Base-by-base conservation (phyloP, 2,113 vertebrate species). In the Larimichthys crocea region DNA sequence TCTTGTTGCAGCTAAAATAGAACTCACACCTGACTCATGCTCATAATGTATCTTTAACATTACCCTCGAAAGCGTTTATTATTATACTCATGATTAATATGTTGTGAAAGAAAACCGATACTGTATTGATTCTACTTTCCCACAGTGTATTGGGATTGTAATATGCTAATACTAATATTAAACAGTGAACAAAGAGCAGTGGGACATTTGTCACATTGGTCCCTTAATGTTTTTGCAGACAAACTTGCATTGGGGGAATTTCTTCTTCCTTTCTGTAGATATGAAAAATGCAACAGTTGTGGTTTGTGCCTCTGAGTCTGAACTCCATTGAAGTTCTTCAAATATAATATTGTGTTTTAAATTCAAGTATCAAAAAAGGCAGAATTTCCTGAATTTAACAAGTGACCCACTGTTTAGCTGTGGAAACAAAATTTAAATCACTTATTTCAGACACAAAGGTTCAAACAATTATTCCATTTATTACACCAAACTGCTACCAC, bases 51-150 rank as follows among this genome's bases (percentile, higher is more conserved):
- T 40, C 17, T 50, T 79, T 44, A 35, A 50, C 15, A 6, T 17
- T 64, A 69, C n/a, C 63, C 3, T 10, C 10, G 9, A 31, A 55
- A 69, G 35, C 10, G 61, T n/a, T 10, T 2, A 61, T 61, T 42
- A 63, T 64, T 57, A 40, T 22, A 48, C 5, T 48, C 4, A 7
- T 56, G 26, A 74, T 66, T n/a, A 49, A 75, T 75, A 42, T 64
- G 57, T 44, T 40, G 3, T 12, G 66, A 67, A 35, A 52, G 55
- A n/a, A 53, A 65, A 11, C 16, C 26, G 63, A 67, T 67, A 4
- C 40, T 50, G 11, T 57, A 69, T 74, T 74, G 63, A 78, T 63
- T 78, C 26, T n/a, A 19, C 49, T 26, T 22, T n/a, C 11, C 16
- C 35, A 17, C 24, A 52, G 14, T 8, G 52, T n/a, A 46, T 70